Evolutionary conservation across 2,113 vertebrate genomes (phyloP).

Genomic region (Pycnonotus jocosus): DNA sequence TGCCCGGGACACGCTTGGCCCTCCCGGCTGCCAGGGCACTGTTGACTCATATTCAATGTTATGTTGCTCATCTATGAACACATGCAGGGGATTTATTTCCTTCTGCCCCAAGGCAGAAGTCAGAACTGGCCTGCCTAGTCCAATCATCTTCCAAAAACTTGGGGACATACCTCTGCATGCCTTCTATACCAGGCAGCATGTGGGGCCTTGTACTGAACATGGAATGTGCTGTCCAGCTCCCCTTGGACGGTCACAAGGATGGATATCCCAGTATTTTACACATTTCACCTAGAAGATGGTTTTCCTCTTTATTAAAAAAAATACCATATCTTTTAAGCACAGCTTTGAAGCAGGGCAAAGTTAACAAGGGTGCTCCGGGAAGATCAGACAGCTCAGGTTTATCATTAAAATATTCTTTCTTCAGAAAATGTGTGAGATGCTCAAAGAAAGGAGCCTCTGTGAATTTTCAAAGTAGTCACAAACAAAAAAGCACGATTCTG

Average conservation of each 20-base stretch:
- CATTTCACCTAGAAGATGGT: not conserved
- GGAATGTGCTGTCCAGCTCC: not conserved
- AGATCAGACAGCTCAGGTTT: not conserved
- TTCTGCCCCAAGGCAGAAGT: not conserved
- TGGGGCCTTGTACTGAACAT: not conserved
- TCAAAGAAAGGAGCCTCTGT: not conserved
- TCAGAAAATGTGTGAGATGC: not conserved
- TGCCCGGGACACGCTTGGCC: rapidly evolving
- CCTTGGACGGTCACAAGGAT: not conserved
- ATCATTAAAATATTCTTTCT: not conserved
- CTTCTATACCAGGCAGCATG: not conserved
- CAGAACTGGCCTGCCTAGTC: not conserved
- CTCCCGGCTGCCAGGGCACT: not conserved
- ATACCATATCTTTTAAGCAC: not conserved
- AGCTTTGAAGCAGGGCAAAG: not conserved
- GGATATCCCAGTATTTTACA: not conserved
- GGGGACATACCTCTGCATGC: not conserved
- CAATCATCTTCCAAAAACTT: not conserved
- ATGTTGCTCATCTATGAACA: not conserved
- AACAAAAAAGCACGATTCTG: not conserved
- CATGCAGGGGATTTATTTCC: not conserved
- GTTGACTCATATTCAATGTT: not conserved
- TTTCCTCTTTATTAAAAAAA: not conserved
- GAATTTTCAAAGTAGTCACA: not conserved
- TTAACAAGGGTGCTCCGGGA: not conserved